phyloP scores from a whole-genome alignment of 2,113 vertebrate genomes.

The Microtus montanus region DNA sequence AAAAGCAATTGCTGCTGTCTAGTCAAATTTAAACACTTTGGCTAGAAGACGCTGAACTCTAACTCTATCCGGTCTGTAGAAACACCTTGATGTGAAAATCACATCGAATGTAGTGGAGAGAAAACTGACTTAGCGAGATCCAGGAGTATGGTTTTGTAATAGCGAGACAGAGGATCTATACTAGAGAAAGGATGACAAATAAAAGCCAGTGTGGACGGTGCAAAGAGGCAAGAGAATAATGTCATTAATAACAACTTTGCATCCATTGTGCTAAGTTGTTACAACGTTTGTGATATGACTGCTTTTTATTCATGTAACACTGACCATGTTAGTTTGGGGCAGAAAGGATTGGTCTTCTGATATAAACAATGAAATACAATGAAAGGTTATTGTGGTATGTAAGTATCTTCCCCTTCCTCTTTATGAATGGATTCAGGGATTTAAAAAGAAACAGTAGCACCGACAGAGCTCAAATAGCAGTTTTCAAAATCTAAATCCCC shows the following conservation, averaged over 20 bases:
- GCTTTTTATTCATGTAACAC: neutral
- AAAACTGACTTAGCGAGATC: constrained; percentile 67
- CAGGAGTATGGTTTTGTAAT: constrained; percentile 36
- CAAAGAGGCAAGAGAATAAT: constrained; percentile 4
- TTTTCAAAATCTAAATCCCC: neutral
- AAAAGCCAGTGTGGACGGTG: constrained; percentile 26
- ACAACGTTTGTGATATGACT: neutral
- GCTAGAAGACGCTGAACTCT: constrained; percentile 79
- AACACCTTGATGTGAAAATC: constrained; percentile 78
- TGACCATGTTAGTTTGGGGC: neutral
- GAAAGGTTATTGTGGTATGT: constrained; percentile 34
- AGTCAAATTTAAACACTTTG: constrained; percentile 85
- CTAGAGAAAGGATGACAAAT: constrained; percentile 15
- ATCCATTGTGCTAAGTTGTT: neutral
- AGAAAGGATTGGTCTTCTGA: constrained; percentile 9
- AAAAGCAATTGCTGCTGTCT: constrained; percentile 88
- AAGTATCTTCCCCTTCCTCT: neutral
- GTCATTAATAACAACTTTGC: constrained; percentile 52
- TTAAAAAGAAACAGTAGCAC: constrained; percentile 43
- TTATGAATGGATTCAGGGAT: constrained; percentile 6
- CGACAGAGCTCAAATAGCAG: neutral
- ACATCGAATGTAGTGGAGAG: constrained; percentile 43
- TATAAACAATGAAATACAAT: constrained; percentile 17
- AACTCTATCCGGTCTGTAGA: constrained; percentile 80
- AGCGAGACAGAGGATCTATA: neutral